Conservation (phyloP, 1,140 invertebrate species). For the Oppia nitens region DNA sequence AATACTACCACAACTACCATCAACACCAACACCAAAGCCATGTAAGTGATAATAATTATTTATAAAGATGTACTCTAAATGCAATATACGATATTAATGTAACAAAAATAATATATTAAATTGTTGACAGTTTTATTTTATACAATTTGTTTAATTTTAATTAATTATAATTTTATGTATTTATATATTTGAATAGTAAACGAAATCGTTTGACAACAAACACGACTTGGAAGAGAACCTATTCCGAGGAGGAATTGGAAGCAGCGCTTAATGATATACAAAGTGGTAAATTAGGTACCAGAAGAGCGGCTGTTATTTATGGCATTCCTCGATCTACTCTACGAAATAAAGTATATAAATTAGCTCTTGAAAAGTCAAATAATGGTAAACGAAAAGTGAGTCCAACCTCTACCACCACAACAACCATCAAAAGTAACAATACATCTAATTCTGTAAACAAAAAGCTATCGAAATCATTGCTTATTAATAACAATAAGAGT, state of each 20-base stretch:
- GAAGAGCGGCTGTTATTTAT: slow-evolving; percentile 79
- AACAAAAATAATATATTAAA: too few relatives aligned
- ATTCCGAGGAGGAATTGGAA: slow-evolving; percentile 79
- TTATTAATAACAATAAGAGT: background rate
- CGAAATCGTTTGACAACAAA: background rate
- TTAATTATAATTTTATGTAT: background rate
- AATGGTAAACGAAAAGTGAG: slow-evolving; percentile 15
- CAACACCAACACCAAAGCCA: slow-evolving; percentile 23
- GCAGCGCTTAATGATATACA: slow-evolving; percentile 78
- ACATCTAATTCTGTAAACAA: background rate
- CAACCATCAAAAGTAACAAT: background rate
- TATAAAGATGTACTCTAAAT: too few relatives aligned
- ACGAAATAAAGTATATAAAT: slow-evolving; percentile 78
- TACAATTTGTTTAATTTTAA: too few relatives aligned
- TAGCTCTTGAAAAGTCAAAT: slow-evolving; percentile 43
- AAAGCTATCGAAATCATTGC: slow-evolving; percentile 29
- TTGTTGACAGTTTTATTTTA: too few relatives aligned
- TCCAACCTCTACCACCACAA: slow-evolving; percentile 16
- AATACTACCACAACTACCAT: too few relatives aligned
- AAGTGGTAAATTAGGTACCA: slow-evolving; percentile 71
- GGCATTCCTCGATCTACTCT: slow-evolving; percentile 86
- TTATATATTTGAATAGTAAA: background rate
- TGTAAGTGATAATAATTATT: slow-evolving; percentile 22
- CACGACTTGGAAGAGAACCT: slow-evolving; percentile 38
- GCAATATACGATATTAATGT: too few relatives aligned